Evolutionary conservation across 2,797 vertebrate species (phyloP), one percentile per base, ranked within the genome.

Genomic region (Rhyacichthys aspro): DNA sequence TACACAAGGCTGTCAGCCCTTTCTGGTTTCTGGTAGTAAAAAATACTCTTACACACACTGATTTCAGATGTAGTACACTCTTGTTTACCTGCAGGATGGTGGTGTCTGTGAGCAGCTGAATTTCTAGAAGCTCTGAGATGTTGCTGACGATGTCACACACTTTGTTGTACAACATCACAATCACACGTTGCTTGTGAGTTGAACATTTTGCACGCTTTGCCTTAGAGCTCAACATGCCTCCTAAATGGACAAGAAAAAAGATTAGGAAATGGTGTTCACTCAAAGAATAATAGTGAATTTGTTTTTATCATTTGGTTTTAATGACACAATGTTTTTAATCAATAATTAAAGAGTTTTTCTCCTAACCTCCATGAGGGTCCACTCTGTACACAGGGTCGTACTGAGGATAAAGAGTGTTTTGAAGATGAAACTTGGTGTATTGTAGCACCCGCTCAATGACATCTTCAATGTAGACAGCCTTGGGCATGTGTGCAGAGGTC

Each of bases 381-480:
- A 98, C 91, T 83, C 96, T 93, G 88, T 98, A 98, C 63, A 98
- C 97, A 14, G 97, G 96, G 90, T 98, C 97, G 63, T 98, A 98
- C 32, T 98, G 96, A 63, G 97, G 97, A 87, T 98, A 98, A 53
- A 98, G 93, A 7, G 96, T 96, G 82, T 98, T 98, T 77, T 98
- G 96, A 73, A 99, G 93, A 89, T 98, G 97, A 84, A 97, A 98
- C 88, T 98, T 98, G 68, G 96, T 96, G 88, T 96, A 98, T 1
- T 97, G 98, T 67, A 99, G 92, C 86, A 98, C 94, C 73, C 96
- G 94, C 88, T 99, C 98, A 37, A 99, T 99, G 73, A 99, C 95
- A 0, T 99, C 98, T 60, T 99, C 98, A 43, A 99, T 99, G 90
- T 99, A 98, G 43, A 99, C 97, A 39, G 97, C 98, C 89, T 99